Evolutionary conservation across 2,888 invertebrate species (phyloP).

Genomic region (Xestia rhomboidea): DNA sequence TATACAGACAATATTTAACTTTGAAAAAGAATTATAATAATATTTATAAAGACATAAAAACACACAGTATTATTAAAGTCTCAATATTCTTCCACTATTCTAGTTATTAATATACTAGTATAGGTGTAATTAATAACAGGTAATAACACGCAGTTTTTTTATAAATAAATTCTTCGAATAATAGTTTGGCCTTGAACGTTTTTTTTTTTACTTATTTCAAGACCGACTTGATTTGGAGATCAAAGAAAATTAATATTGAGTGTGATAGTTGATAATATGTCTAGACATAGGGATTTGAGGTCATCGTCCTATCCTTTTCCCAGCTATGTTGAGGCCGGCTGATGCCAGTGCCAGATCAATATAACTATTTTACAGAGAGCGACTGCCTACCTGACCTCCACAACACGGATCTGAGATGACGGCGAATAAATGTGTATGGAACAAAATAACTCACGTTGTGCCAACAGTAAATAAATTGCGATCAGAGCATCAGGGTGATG

Average conservation of each 20-base stretch:
- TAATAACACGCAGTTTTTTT: not conserved
- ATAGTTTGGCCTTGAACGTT: slow-evolving; percentile 10
- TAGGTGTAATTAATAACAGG: too few species aligned
- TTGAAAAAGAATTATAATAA: not conserved
- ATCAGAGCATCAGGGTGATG: not conserved
- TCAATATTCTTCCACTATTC: slow-evolving; percentile 9
- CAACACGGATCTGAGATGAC: not conserved
- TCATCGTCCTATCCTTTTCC: not conserved
- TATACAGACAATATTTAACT: not conserved
- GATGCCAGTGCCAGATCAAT: not conserved
- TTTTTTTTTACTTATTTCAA: slow-evolving; percentile 63
- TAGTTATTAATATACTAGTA: too few species aligned
- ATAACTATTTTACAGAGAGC: not conserved
- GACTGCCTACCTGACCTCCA: not conserved
- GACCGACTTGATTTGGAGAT: slow-evolving; percentile 76
- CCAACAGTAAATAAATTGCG: not conserved
- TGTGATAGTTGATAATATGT: not conserved
- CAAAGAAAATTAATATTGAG: not conserved
- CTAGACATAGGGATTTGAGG: not conserved
- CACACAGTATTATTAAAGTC: not conserved
- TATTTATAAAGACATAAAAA: not conserved
- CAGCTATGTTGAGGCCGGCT: not conserved
- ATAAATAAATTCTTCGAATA: not conserved
- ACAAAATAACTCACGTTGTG: not conserved
- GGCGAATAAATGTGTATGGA: not conserved